Evolutionary conservation across 2,888 invertebrate species (phyloP).

Genomic region (Sminthurinus aureus): DNA sequence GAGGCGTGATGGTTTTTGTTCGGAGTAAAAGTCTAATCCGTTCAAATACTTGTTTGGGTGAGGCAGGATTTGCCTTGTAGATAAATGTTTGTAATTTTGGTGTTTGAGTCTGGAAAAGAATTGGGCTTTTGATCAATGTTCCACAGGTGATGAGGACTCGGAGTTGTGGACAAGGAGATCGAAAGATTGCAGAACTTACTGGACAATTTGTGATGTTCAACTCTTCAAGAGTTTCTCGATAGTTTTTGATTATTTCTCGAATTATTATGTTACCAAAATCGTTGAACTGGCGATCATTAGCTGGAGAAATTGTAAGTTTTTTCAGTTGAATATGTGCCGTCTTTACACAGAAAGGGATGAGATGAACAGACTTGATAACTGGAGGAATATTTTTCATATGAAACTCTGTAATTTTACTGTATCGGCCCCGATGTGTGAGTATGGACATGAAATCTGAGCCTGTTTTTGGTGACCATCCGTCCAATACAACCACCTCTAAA

Average conservation of each 20-base stretch:
- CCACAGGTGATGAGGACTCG: background rate
- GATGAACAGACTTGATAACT: slow-evolving; percentile 12
- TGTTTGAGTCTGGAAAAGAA: background rate
- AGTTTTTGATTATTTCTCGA: slow-evolving; percentile 18
- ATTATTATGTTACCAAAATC: slow-evolving; percentile 26
- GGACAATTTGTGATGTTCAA: slow-evolving; percentile 23
- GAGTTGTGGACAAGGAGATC: background rate
- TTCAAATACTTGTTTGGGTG: slow-evolving; percentile 1
- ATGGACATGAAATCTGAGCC: slow-evolving; percentile 9
- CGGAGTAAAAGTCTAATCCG: background rate
- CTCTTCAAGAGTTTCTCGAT: slow-evolving; percentile 15
- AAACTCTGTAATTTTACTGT: slow-evolving; percentile 14
- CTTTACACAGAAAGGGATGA: slow-evolving; percentile 23
- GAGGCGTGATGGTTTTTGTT: background rate
- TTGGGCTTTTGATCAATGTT: background rate
- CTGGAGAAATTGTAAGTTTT: slow-evolving; percentile 19
- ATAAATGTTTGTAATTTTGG: slow-evolving; percentile 8
- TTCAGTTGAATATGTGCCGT: slow-evolving; percentile 11
- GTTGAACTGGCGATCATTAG: background rate
- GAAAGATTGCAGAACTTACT: slow-evolving; percentile 7
- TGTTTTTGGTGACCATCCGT: background rate
- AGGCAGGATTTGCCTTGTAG: background rate
- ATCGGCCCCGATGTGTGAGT: slow-evolving; percentile 9
- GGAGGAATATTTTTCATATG: background rate
- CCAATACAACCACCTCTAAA: background rate